Conservation (phyloP, 2,797 vertebrate genomes). For the Malurus splendens region DNA sequence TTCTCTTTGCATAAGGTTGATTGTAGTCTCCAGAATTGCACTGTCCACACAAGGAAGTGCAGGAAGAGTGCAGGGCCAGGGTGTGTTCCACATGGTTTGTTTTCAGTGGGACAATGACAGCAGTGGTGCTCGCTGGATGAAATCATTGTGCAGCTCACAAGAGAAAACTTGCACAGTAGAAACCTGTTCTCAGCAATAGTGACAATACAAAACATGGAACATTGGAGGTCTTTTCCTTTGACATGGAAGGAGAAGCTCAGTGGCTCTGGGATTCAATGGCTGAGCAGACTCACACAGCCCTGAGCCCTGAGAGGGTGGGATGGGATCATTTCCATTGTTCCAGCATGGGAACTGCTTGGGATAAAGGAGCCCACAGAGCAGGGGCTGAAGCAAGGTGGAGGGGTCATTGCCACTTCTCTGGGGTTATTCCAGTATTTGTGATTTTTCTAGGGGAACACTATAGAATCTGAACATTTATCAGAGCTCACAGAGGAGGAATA, state of each 20-base stretch:
- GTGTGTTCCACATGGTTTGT: background rate
- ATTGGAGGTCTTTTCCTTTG: background rate
- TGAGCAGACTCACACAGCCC: background rate
- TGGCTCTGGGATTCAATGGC: background rate
- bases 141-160: background rate
- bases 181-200: background rate
- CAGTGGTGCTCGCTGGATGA: background rate
- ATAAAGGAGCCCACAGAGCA: background rate
- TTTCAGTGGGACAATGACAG: background rate
- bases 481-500: conserved; percentile 98
- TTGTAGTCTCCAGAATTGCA: background rate
- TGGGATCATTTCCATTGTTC: background rate
- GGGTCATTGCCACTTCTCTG: background rate
- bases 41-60: background rate
- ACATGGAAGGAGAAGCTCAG: background rate
- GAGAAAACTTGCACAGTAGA: background rate
- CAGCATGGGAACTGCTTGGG: background rate
- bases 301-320: background rate
- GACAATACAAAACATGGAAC: background rate
- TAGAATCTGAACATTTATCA: conserved; percentile 93
- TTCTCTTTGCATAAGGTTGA: background rate
- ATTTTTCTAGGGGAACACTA: conserved; percentile 83
- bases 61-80: background rate
- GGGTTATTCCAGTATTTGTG: background rate
- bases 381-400: background rate